Evolutionary conservation across 2,113 vertebrate genomes (phyloP), one percentile per base, ranked within the genome.

Genomic region (Colistium nudipinnis): DNA sequence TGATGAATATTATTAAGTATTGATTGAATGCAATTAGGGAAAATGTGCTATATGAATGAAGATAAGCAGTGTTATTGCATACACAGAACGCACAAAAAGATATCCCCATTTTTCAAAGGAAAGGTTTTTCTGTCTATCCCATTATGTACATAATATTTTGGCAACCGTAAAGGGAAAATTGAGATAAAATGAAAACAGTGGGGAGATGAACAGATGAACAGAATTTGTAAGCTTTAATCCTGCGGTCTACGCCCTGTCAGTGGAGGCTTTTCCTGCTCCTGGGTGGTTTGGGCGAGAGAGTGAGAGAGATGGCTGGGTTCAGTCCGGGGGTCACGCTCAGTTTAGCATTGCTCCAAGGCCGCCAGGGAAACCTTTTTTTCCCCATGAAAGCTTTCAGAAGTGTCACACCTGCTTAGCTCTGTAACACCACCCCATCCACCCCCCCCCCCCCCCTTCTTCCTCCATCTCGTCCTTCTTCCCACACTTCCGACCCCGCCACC

Each of bases 361-460:
- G 79, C 75, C 74, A 68, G 51, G 59, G 70, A 64, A 82, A 81
- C 49, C 78, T 76, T 76, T 81, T 64, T 80, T 81, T 61, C 74
- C 51, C 74, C 61, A 63, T 72, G 76, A 88, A 88, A 83, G 73
- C 87, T 85, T 79, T 87, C 86, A 85, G 81, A 84, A 65, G 75
- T 80, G 87, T 87, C 90, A 91, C 87, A 90, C 77, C 81, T 84
- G 81, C 81, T 89, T 85, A 82, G 78, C 56, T 83, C 75, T 76
- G 63, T 81, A 80, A 78, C 81, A 70, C 56, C 22, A 1, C 25
- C 48, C 14, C 17, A 5, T 51, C 17, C 12, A 8, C 56, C 10
- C 48, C 17, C 22, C 41, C 43, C 20, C 56, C 10, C 48, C 17
- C 22, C 41, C 43, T 20, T 28, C 39, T 43, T 25, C 48, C 51